These are phyloP conservation scores for Dasypus novemcinctus DNA, from an alignment of 2,113 vertebrate species.

Conservation along the genomic window DNA sequence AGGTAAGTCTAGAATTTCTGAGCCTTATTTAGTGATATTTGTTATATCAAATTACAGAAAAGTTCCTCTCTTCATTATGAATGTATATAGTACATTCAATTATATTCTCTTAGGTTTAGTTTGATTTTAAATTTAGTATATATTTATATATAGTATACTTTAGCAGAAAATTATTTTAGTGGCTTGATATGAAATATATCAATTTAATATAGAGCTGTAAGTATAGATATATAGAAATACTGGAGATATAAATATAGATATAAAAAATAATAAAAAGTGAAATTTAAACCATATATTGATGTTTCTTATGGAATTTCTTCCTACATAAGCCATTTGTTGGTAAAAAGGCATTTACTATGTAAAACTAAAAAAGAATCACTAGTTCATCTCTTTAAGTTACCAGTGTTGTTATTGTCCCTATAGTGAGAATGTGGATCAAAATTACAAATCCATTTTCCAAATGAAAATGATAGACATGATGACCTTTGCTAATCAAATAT, in stretches of 20 bases:
- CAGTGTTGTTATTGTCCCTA: not conserved
- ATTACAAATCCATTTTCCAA: conserved; percentile 14
- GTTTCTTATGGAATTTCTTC: not conserved
- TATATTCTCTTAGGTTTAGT: not conserved
- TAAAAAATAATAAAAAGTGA: not conserved
- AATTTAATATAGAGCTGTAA: not conserved
- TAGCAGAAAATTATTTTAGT: not conserved
- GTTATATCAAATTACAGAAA: not conserved
- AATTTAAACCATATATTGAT: not conserved
- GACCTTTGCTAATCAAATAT: not conserved
- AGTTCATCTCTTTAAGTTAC: not conserved
- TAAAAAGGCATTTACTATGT: conserved; percentile 7
- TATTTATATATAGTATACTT: not conserved
- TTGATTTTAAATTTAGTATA: not conserved
- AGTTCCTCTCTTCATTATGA: not conserved
- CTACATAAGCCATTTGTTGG: not conserved
- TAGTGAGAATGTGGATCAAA: conserved; percentile 5
- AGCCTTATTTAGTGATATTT: not conserved
- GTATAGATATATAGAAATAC: not conserved
- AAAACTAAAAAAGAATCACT: not conserved
- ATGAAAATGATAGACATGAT: not conserved
- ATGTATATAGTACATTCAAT: not conserved
- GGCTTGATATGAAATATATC: not conserved
- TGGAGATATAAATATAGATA: not conserved
- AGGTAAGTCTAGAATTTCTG: not conserved